Base-by-base conservation (phyloP, 2,113 vertebrate species). In the Notarius lentiginosus region DNA sequence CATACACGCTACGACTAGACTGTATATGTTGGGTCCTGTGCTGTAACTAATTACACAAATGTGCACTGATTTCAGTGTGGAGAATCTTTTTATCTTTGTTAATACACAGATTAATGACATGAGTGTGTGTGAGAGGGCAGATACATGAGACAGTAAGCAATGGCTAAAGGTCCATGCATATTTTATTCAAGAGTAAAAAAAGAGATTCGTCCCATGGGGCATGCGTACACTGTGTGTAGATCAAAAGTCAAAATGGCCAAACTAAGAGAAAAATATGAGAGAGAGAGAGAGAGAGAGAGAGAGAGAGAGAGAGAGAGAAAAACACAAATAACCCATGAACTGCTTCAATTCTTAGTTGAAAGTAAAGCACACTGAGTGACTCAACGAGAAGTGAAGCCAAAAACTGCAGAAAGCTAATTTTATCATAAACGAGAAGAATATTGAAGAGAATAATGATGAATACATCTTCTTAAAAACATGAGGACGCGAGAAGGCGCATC, bases 171-270 rank as follows among this genome's bases (percentile, higher is more conserved):
- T 95, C 95, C 95, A 96, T 96, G 95, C 95, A 96, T 95, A 96
- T 96, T 96, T 96, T 96, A 96, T 96, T 96, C 95, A 96, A 96
- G 94, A 96, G 95, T 96, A 96, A 95, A 96, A 93, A 96, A 96
- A 95, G 93, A 95, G 94, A 92, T 94, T 94, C 87, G 92, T 95
- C 95, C 95, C 95, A 94, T 95, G 94, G 95, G 94, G 94, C 95
- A 96, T 96, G 95, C 95, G 93, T 94, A 95, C 95, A 95, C 94
- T 95, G 93, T 95, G 92, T 90, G 93, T 94, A 84, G 93, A 94
- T 90, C 93, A 91, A 93, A 93, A 94, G 92, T 93, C 81, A 88
- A 41, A 84, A 88, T 87, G 91, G 83, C 85, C 89, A 91, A 91
- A 90, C 90, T 84, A 86, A 91, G 90, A 91, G 87, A 88, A 91